These are phyloP conservation scores for Myzus persicae DNA, from an alignment of 1,140 invertebrate genomes.

Conservation along the genomic window DNA sequence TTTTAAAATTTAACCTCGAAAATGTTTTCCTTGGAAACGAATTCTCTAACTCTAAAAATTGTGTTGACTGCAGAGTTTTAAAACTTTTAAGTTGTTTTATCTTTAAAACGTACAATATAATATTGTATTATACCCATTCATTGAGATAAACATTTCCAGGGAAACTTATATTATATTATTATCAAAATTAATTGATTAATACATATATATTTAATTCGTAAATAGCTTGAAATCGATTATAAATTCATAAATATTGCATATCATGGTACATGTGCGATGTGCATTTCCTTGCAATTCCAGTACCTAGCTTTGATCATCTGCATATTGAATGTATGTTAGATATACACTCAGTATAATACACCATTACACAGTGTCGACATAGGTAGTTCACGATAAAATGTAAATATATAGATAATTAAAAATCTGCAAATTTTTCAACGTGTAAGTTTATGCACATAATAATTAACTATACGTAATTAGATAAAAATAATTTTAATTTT, in stretches of 20 bases:
- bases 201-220: not conserved
- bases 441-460: too few relatives aligned
- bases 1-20: not conserved
- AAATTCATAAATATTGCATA: not conserved
- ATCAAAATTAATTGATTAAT: not conserved
- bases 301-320: not conserved
- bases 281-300: not conserved
- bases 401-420: too few relatives aligned
- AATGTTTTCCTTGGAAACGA: not conserved
- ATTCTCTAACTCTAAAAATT: not conserved
- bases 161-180: not conserved
- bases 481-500: too few relatives aligned
- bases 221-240: not conserved
- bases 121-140: not conserved
- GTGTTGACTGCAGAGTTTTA: not conserved
- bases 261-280: not conserved
- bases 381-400: too few relatives aligned
- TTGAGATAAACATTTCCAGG: not conserved
- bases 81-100: not conserved
- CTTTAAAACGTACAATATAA: not conserved
- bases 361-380: not conserved
- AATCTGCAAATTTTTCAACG: too few relatives aligned
- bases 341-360: not conserved
- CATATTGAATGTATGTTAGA: not conserved
- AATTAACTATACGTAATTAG: too few relatives aligned